These are phyloP conservation scores for Callospermophilus lateralis DNA, from an alignment of 2,113 vertebrate genomes.

Conservation along the genomic window DNA sequence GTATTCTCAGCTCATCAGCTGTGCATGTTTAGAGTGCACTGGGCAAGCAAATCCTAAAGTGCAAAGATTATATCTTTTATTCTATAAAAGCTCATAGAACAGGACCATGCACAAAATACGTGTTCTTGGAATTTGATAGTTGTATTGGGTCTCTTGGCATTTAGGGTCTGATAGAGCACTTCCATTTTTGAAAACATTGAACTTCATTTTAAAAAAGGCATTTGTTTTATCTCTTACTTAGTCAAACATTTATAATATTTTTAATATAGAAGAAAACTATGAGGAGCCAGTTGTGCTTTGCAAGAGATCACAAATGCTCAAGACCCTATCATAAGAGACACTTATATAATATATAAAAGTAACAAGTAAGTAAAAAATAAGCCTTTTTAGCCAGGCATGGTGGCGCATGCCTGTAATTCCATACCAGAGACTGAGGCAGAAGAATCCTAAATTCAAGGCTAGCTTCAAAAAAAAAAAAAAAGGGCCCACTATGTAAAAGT, in stretches of 20 bases:
- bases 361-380: not conserved
- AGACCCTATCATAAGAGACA: not conserved
- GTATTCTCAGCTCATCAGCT: not conserved
- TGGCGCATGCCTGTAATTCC: rapidly evolving
- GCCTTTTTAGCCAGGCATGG: not conserved
- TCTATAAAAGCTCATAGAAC: not conserved
- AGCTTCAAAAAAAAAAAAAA: no score
- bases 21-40: not conserved
- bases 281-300: not conserved
- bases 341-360: not conserved
- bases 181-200: constrained; percentile 39
- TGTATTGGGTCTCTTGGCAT: not conserved
- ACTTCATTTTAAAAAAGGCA: not conserved
- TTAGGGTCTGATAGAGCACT: not conserved
- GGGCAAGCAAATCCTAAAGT: not conserved
- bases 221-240: not conserved
- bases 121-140: not conserved
- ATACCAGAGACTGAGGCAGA: not conserved
- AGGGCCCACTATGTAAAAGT: no score
- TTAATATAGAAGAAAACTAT: constrained; percentile 25
- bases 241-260: not conserved
- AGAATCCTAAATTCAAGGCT: not conserved
- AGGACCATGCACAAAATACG: not conserved
- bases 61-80: not conserved
- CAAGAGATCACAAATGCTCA: not conserved